These are phyloP conservation scores for Rachycentron canadum DNA, from an alignment of 2,797 vertebrate genomes.

Conservation along the genomic window DNA sequence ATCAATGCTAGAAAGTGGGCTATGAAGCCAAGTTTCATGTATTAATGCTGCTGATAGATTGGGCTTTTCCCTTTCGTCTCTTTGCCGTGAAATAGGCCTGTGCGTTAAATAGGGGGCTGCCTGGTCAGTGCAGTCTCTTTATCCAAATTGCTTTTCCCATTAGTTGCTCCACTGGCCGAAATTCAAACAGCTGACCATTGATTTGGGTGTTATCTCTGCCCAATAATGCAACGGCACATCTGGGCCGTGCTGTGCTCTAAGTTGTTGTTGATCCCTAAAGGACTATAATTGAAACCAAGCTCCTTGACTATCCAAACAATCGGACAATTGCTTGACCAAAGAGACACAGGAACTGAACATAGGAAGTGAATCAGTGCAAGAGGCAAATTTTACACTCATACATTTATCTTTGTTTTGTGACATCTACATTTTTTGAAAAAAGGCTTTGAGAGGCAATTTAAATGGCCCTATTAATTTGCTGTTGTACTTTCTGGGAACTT, in stretches of 20 bases:
- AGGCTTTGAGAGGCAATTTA: neutral
- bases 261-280: constrained; percentile 15
- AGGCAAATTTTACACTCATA: neutral
- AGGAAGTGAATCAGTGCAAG: too few species aligned
- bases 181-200: constrained; percentile 44
- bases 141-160: constrained; percentile 33
- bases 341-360: too few species aligned
- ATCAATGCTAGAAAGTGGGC: constrained; percentile 53
- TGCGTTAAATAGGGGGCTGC: constrained; percentile 24
- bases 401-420: neutral
- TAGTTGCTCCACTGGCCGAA: constrained; percentile 10
- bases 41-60: constrained; percentile 42
- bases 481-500: neutral
- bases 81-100: constrained; percentile 14
- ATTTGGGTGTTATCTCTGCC: constrained; percentile 19
- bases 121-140: constrained; percentile 36
- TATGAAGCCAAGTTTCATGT: constrained; percentile 45
- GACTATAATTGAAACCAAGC: neutral
- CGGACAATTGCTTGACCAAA: too few species aligned
- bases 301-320: neutral
- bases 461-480: neutral
- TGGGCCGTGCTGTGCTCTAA: neutral
- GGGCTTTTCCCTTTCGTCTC: constrained; percentile 21
- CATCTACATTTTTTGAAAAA: neutral
- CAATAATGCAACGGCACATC: constrained; percentile 2